Percentiles rank a stretch among this genome's conserved stretches.
Evolutionary conservation across 1,140 invertebrate genomes (phyloP).

Genomic region (Brachionus calyciflorus): DNA sequence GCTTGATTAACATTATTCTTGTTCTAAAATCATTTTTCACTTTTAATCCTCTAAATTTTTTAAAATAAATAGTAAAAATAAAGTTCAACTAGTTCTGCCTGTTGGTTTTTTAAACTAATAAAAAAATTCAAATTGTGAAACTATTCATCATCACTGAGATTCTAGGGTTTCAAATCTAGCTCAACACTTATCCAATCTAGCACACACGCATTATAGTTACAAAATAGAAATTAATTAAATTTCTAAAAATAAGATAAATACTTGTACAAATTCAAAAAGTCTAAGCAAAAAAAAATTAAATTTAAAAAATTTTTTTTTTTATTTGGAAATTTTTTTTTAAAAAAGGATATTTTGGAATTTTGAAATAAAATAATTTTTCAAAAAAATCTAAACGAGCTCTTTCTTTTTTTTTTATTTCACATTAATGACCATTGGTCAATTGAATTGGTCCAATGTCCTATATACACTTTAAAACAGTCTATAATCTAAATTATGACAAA

Average conservation of each 20-base stretch:
- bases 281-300: not conserved
- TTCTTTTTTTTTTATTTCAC: too few relatives aligned
- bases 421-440: not conserved
- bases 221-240: not conserved
- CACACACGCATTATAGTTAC: not conserved
- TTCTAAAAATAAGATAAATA: conserved; percentile 13
- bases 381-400: too few relatives aligned
- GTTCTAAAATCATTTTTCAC: too few relatives aligned
- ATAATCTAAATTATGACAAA: conserved; percentile 44
- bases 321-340: not conserved
- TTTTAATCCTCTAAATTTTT: too few relatives aligned
- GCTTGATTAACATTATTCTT: too few relatives aligned
- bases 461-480: conserved; percentile 44
- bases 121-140: not conserved
- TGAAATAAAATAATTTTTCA: not conserved
- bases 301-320: not conserved
- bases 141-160: not conserved
- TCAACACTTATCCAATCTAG: conserved; percentile 8
- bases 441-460: conserved; percentile 46
- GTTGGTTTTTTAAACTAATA: not conserved
- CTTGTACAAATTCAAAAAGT: not conserved
- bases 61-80: too few relatives aligned
- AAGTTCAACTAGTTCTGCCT: conserved; percentile 20
- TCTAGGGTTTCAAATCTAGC: conserved; percentile 7
- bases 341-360: too few relatives aligned